Conservation (phyloP, 2,797 vertebrate genomes). For the Periparus ater region DNA sequence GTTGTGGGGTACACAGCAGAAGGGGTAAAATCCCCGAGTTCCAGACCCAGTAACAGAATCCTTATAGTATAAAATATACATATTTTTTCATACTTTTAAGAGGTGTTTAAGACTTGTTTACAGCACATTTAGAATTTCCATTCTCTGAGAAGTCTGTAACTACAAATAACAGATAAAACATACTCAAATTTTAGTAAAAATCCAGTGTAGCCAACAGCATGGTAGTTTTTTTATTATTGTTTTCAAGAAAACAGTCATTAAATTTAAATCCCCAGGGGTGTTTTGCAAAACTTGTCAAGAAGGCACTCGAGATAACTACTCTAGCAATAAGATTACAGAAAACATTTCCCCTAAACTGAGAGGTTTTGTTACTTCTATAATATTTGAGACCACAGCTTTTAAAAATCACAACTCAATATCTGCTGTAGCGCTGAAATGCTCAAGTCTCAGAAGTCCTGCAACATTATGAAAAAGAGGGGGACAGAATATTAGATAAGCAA, state of each 20-base stretch:
- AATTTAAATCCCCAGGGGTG: not conserved
- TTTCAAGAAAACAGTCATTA: not conserved
- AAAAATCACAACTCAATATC: not conserved
- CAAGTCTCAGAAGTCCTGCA: not conserved
- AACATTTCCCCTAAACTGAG: not conserved
- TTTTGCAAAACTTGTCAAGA: not conserved
- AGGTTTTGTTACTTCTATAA: not conserved
- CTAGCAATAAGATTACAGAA: not conserved
- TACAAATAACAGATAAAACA: not conserved
- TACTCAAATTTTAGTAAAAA: not conserved
- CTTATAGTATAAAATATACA: not conserved
- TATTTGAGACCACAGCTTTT: not conserved
- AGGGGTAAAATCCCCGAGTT: not conserved
- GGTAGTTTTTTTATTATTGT: not conserved
- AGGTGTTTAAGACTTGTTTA: slow-evolving; percentile 14
- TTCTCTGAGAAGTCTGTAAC: slow-evolving; percentile 37
- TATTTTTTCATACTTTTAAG: slow-evolving; percentile 23
- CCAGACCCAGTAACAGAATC: not conserved
- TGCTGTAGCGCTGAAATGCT: not conserved
- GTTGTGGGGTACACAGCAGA: not conserved
- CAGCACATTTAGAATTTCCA: slow-evolving; percentile 20
- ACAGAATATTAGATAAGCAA: not conserved
- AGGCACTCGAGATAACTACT: not conserved
- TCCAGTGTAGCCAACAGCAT: not conserved
- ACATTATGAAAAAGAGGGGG: not conserved